These are phyloP conservation scores for Rostratula benghalensis DNA, from an alignment of 2,113 vertebrate genomes.

Conservation along the genomic window DNA sequence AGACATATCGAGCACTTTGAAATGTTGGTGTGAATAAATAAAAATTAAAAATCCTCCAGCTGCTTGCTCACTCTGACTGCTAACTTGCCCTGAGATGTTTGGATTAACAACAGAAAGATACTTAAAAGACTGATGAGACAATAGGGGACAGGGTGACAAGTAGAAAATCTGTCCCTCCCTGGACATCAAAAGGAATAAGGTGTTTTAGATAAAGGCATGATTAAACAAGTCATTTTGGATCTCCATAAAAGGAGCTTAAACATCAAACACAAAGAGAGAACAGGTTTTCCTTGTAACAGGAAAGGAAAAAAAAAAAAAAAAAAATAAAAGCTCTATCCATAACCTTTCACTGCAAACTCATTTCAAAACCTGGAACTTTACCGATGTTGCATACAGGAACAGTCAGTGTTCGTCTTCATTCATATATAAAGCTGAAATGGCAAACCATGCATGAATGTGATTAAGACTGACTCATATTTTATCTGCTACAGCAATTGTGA, in stretches of 20 bases:
- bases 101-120: slow-evolving; percentile 1
- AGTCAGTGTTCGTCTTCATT: neutral
- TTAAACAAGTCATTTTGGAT: neutral
- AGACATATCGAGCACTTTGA: neutral
- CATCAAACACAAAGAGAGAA: slow-evolving; percentile 33
- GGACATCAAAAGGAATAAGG: slow-evolving; percentile 5
- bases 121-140: neutral
- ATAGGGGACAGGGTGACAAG: neutral
- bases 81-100: neutral
- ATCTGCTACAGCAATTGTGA: neutral
- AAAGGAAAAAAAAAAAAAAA: neutral
- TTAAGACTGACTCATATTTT: neutral
- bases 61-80: neutral
- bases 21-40: neutral
- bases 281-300: neutral
- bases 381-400: neutral
- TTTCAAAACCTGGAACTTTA: neutral
- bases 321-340: neutral
- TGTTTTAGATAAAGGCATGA: neutral
- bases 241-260: neutral
- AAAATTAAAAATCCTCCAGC: neutral
- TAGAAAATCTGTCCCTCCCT: neutral
- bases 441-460: neutral
- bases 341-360: neutral
- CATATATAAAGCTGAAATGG: neutral